A percentile compares a stretch with the other conserved stretches of the same genome.
These are phyloP conservation scores for Lepus timidus DNA, from an alignment of 2,113 vertebrate species.

Conservation along the genomic window DNA sequence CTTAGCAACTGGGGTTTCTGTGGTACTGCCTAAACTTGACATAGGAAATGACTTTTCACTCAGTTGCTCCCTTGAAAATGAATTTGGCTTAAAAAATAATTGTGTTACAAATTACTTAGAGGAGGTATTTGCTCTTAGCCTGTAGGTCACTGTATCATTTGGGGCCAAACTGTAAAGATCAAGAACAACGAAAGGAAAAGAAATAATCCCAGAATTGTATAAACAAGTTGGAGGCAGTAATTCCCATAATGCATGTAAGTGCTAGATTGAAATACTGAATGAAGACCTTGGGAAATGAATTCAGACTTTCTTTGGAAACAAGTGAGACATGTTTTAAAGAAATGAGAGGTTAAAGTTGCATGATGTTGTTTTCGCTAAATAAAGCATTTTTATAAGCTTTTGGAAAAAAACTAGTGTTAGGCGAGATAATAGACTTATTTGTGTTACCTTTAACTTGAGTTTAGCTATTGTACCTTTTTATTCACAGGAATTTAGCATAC, in stretches of 20 bases:
- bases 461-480: conserved; percentile 76
- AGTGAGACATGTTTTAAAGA: background rate
- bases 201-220: conserved; percentile 20
- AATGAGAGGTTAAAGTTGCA: background rate
- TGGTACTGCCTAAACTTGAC: conserved; percentile 29
- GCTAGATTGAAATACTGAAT: conserved; percentile 38
- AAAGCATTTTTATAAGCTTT: background rate
- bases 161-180: background rate
- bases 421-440: background rate
- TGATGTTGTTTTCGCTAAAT: conserved; percentile 29
- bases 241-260: conserved; percentile 63
- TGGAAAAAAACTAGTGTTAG: background rate
- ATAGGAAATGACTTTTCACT: background rate
- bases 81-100: conserved; percentile 16
- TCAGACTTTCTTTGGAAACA: conserved; percentile 32
- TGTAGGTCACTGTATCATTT: background rate
- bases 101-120: background rate
- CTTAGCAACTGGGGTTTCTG: background rate
- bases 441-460: conserved; percentile 60
- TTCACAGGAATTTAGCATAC: conserved; percentile 64
- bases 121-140: background rate
- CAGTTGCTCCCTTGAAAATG: background rate
- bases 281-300: background rate
- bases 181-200: conserved; percentile 13
- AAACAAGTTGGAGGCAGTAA: conserved; percentile 42